Conservation (phyloP, 2,888 invertebrate species). For the Epiblema foenella region DNA sequence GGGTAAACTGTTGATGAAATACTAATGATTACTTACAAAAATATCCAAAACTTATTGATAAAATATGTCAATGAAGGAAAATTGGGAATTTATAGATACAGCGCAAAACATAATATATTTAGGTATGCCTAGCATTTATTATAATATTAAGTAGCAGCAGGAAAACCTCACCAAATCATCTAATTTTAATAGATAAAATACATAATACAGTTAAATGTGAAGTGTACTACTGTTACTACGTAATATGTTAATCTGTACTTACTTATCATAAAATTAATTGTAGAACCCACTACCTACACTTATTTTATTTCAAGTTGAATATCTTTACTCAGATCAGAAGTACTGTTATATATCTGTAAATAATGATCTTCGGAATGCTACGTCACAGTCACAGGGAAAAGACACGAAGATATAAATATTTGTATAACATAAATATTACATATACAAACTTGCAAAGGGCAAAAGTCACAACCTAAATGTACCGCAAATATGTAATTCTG, state of each 20-base stretch:
- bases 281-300: background rate
- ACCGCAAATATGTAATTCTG: background rate
- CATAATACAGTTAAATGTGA: background rate
- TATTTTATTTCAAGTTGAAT: background rate
- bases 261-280: background rate
- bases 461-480: background rate
- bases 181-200: background rate
- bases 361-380: slow-evolving; percentile 1
- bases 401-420: slow-evolving; percentile 36
- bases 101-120: background rate
- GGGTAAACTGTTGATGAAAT: no score
- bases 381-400: background rate
- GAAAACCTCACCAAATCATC: background rate
- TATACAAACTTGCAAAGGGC: slow-evolving; percentile 32
- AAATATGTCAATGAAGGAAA: background rate
- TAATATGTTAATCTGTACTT: background rate
- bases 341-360: background rate
- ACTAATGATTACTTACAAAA: no score
- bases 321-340: background rate
- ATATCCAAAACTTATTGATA: no score
- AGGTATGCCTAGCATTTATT: background rate
- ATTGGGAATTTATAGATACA: background rate
- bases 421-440: slow-evolving; percentile 12
- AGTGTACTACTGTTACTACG: background rate
- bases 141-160: background rate